phyloP scores from a whole-genome alignment of 2,113 vertebrate species.

The Brachionichthys hirsutus region DNA sequence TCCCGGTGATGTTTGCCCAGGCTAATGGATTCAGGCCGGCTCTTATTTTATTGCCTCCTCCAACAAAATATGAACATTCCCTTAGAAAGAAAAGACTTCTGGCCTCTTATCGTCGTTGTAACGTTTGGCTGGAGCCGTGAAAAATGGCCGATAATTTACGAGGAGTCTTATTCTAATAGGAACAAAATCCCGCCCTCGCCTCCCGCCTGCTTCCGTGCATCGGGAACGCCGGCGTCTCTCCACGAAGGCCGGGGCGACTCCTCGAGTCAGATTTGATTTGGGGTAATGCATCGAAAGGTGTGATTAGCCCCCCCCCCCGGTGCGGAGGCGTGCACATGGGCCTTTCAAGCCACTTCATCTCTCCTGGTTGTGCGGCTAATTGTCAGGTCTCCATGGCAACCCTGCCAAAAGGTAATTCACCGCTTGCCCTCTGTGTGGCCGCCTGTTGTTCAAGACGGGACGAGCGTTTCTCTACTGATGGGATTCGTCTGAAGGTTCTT shows the following conservation, averaged over 20 bases:
- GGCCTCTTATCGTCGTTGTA: conserved; percentile 26
- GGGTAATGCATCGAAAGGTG: neutral
- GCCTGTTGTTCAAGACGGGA: conserved; percentile 45
- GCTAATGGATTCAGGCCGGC: conserved; percentile 61
- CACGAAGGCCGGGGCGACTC: no score
- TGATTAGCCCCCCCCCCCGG: no score
- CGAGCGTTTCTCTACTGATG: no score
- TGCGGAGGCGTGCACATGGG: neutral
- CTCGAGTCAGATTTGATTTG: neutral
- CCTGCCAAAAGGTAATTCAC: conserved; percentile 37
- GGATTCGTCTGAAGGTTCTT: no score
- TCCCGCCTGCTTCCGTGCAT: no score
- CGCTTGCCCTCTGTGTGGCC: conserved; percentile 37
- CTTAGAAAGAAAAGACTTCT: conserved; percentile 38
- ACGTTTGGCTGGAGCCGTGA: conserved; percentile 41
- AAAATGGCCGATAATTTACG: conserved; percentile 21
- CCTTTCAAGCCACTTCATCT: conserved; percentile 23
- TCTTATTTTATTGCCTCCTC: conserved; percentile 40
- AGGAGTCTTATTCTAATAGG: neutral
- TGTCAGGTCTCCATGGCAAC: conserved; percentile 52
- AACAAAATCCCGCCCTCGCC: no score
- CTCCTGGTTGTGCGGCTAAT: conserved; percentile 32
- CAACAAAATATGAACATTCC: conserved; percentile 53
- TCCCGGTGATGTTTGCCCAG: conserved; percentile 61
- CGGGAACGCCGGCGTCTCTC: no score